A percentile compares a stretch with the other conserved stretches of the same genome.
These are phyloP conservation scores for Norana najaformis DNA, from an alignment of 2,888 invertebrate species.

Conservation along the genomic window DNA sequence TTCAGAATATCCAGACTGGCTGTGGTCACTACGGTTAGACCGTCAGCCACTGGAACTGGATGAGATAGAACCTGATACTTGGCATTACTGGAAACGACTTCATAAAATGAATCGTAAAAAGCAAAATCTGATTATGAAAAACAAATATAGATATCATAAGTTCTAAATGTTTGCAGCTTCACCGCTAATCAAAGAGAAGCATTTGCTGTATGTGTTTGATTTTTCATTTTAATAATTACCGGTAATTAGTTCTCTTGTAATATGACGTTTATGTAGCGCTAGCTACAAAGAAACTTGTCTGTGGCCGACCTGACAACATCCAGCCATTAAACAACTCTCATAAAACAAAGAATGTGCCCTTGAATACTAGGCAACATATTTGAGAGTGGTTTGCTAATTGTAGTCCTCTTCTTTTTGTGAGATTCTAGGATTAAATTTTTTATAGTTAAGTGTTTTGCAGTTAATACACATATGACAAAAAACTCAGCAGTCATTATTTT, in stretches of 20 bases:
- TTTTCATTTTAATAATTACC: not conserved
- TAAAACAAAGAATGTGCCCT: not conserved
- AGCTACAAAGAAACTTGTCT: not conserved
- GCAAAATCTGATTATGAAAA: conserved; percentile 14
- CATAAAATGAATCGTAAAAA: conserved; percentile 58
- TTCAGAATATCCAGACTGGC: conserved; percentile 87
- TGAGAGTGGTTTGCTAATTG: no score
- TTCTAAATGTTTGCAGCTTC: conserved; percentile 22
- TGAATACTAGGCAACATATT: not conserved
- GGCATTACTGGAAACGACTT: conserved; percentile 80
- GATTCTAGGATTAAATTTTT: no score
- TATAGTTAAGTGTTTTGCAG: not conserved
- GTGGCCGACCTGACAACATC: not conserved
- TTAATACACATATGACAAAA: not conserved
- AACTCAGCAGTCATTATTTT: not conserved
- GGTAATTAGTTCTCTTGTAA: not conserved
- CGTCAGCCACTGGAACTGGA: conserved; percentile 70
- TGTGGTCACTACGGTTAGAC: conserved; percentile 77
- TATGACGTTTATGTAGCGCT: not conserved
- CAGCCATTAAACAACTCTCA: not conserved
- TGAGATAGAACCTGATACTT: conserved; percentile 77
- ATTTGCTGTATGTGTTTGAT: not conserved
- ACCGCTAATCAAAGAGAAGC: not conserved
- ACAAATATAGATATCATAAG: conserved; percentile 28
- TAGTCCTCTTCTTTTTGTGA: not conserved